phyloP scores from a whole-genome alignment of 2,113 vertebrate species.

The Holacanthus passer region DNA sequence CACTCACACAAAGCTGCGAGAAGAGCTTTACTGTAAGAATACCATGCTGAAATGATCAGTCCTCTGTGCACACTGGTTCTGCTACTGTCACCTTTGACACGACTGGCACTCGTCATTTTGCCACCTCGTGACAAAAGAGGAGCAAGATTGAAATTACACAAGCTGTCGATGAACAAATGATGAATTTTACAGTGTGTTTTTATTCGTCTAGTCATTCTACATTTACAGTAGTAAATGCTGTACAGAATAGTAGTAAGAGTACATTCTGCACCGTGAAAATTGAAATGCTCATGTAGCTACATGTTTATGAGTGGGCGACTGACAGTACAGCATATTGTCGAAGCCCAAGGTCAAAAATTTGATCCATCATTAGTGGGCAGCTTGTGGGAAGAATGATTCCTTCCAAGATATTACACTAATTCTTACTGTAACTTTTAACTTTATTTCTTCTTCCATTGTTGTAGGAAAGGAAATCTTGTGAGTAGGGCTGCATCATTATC shows the following conservation, averaged over 20 bases:
- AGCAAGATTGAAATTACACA: neutral
- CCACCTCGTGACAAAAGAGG: neutral
- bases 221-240: no score
- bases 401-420: neutral
- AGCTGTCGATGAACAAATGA: constrained; percentile 9
- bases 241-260: neutral
- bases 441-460: neutral
- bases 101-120: constrained; percentile 16
- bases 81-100: constrained; percentile 15
- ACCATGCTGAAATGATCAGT: neutral
- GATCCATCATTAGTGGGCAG: neutral
- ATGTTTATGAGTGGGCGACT: neutral
- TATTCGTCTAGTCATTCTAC: neutral
- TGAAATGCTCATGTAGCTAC: neutral
- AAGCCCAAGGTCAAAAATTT: neutral
- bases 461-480: no score
- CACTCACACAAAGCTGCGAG: neutral
- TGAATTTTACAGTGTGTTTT: neutral
- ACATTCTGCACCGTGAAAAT: neutral
- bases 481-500: no score
- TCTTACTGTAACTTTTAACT: neutral
- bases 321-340: neutral
- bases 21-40: constrained; percentile 20
- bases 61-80: neutral
- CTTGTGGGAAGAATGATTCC: neutral